phyloP scores from a whole-genome alignment of 2,113 vertebrate genomes.

The Heterotilapia buettikoferi region DNA sequence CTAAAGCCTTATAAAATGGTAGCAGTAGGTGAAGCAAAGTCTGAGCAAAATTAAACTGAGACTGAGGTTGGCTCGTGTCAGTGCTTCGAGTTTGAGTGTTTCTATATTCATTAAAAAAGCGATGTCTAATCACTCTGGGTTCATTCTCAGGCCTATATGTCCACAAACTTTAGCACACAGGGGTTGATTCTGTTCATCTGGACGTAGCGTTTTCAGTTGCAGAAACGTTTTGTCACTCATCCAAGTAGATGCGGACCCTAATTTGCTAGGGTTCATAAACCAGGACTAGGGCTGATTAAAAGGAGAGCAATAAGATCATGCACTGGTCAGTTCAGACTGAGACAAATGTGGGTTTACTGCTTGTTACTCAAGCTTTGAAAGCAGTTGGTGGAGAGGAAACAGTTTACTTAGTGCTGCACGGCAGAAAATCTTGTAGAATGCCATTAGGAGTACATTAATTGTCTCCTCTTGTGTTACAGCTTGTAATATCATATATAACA shows the following conservation, averaged over 20 bases:
- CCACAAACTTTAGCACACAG: neutral
- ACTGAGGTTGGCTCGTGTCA: neutral
- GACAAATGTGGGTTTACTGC: neutral
- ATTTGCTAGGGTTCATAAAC: neutral
- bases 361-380: neutral
- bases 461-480: neutral
- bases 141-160: neutral
- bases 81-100: neutral
- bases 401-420: neutral
- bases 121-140: neutral
- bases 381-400: fast-evolving
- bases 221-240: fast-evolving
- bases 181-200: neutral
- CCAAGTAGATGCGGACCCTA: neutral
- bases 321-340: neutral
- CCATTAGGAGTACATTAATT: neutral
- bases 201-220: neutral
- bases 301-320: neutral
- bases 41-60: neutral
- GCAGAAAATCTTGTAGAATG: neutral
- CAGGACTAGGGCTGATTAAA: neutral
- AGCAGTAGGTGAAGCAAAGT: neutral
- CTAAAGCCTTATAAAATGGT: neutral
- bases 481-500: neutral
- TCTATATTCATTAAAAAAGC: neutral